A percentile compares a stretch with the other conserved stretches of the same genome.
Conservation (phyloP, 2,113 vertebrate genomes). For the Phalacrocorax brasilianus region DNA sequence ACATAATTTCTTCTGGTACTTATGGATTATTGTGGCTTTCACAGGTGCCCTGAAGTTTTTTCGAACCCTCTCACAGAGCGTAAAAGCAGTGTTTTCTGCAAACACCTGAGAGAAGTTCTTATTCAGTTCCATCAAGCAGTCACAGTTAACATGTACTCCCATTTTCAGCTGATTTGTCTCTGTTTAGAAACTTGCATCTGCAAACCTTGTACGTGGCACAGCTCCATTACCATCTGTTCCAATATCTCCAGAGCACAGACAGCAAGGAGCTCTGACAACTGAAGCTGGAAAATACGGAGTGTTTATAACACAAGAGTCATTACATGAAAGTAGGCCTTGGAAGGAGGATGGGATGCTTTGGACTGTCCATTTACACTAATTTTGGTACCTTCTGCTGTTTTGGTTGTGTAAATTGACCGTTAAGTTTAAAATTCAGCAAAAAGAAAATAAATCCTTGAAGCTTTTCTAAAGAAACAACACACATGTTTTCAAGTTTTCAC, state of each 20-base stretch:
- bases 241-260: background rate
- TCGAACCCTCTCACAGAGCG: accelerated
- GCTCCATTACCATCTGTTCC: constrained; percentile 44
- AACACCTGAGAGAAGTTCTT: background rate
- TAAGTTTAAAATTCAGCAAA: background rate
- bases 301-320: background rate
- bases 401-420: background rate
- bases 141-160: accelerated
- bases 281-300: background rate
- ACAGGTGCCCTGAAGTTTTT: background rate
- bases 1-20: background rate
- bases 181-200: background rate
- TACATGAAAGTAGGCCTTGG: background rate
- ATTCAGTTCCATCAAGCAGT: background rate
- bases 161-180: background rate
- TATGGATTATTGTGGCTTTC: background rate
- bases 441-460: background rate
- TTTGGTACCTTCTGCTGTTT: background rate
- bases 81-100: background rate
- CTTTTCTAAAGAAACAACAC: background rate
- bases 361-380: background rate
- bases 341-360: background rate
- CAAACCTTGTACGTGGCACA: background rate
- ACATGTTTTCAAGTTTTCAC: background rate
- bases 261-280: background rate